Evolutionary conservation across 2,797 vertebrate species (phyloP).

Genomic region (Erethizon dorsatum): DNA sequence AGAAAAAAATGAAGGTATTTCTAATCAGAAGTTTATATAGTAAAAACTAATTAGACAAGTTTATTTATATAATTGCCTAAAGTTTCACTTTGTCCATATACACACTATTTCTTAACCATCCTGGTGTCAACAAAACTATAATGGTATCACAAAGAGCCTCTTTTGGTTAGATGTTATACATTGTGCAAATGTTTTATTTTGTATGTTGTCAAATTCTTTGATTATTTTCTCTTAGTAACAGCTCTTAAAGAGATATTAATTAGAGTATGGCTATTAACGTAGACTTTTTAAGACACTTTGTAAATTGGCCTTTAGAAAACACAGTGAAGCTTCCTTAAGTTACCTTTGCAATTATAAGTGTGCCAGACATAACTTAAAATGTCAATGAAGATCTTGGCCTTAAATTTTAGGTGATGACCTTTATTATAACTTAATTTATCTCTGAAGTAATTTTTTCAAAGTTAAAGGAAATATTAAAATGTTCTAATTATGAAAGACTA

Average conservation of each 20-base stretch:
- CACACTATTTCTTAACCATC: no score
- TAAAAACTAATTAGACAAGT: background rate
- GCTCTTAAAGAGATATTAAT: background rate
- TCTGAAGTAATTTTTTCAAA: slow-evolving; percentile 45
- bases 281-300: background rate
- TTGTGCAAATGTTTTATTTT: background rate
- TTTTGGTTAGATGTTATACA: background rate
- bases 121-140: background rate
- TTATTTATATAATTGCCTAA: background rate
- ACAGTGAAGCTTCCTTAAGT: background rate
- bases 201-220: background rate
- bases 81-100: background rate
- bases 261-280: background rate
- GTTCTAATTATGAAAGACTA: slow-evolving; percentile 22
- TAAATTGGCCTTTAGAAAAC: slow-evolving; percentile 14
- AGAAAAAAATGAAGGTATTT: background rate
- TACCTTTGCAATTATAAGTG: slow-evolving; percentile 31
- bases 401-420: slow-evolving; percentile 65
- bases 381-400: slow-evolving; percentile 58
- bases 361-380: slow-evolving; percentile 45
- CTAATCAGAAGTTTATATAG: background rate
- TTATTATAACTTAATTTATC: slow-evolving; percentile 68
- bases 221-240: background rate
- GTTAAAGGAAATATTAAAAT: background rate
- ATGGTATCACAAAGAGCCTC: background rate